phyloP scores from a whole-genome alignment of 2,113 vertebrate species.

The Bos indicus region DNA sequence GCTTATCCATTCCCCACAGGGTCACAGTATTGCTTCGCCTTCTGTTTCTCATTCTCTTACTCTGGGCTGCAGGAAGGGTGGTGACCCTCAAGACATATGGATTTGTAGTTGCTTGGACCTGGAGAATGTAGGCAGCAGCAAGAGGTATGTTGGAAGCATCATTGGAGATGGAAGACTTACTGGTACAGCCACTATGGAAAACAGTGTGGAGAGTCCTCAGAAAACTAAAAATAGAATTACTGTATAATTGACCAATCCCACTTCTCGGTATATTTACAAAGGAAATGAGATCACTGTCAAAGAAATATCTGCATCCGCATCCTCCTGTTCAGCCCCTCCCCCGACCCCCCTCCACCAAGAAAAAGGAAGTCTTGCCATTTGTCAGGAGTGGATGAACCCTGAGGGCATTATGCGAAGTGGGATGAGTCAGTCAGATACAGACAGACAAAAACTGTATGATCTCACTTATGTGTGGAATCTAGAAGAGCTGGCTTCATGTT shows the following conservation, averaged over 20 bases:
- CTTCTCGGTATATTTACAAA: background rate
- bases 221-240: background rate
- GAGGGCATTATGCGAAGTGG: background rate
- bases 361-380: background rate
- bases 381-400: background rate
- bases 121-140: background rate
- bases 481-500: background rate
- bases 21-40: background rate
- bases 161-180: fast-evolving
- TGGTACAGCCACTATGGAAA: background rate
- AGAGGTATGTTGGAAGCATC: background rate
- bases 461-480: background rate
- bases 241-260: background rate
- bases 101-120: background rate
- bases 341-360: background rate
- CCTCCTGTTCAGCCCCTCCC: background rate
- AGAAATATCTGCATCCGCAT: background rate
- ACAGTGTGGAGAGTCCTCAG: background rate
- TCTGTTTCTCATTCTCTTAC: background rate
- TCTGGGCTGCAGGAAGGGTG: background rate
- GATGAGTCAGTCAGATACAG: background rate
- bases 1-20: background rate
- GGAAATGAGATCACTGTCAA: background rate
- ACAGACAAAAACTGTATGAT: background rate
- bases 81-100: background rate